phyloP scores from a whole-genome alignment of 2,797 vertebrate genomes.

The Threskiornis aethiopicus region DNA sequence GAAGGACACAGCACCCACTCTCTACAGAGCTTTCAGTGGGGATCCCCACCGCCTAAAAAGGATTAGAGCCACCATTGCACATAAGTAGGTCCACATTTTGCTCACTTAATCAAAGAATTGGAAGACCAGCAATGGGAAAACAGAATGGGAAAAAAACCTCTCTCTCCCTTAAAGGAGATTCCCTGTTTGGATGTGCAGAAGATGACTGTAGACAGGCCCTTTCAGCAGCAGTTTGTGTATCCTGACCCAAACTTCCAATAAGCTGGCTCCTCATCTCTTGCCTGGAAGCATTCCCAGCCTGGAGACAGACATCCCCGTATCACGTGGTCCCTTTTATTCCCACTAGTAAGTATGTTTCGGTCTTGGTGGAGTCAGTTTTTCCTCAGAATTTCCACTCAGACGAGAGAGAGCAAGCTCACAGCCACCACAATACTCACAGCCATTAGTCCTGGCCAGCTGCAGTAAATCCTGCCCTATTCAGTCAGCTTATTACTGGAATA shows the following conservation, averaged over 20 bases:
- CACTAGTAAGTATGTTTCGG: background rate
- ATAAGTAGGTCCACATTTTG: background rate
- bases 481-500: constrained; percentile 42
- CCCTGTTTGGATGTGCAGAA: background rate
- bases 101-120: background rate
- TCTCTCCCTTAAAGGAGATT: background rate
- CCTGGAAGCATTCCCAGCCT: constrained; percentile 1
- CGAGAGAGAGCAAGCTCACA: background rate
- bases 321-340: constrained; percentile 22
- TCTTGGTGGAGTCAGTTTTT: constrained; percentile 44
- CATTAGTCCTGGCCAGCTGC: constrained; percentile 28
- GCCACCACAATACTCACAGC: background rate
- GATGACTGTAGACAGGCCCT: background rate
- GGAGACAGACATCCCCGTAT: background rate
- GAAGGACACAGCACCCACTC: rapidly evolving
- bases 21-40: background rate
- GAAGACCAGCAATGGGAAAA: background rate
- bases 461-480: constrained; percentile 30
- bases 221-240: constrained; percentile 18
- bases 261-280: background rate
- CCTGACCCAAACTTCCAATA: background rate
- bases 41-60: background rate
- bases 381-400: constrained; percentile 28
- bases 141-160: rapidly evolving
- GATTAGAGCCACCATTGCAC: background rate